Evolutionary conservation across 2,888 invertebrate genomes (phyloP), one percentile per base, ranked within the genome.

Genomic region (Limnephilus rhombicus): DNA sequence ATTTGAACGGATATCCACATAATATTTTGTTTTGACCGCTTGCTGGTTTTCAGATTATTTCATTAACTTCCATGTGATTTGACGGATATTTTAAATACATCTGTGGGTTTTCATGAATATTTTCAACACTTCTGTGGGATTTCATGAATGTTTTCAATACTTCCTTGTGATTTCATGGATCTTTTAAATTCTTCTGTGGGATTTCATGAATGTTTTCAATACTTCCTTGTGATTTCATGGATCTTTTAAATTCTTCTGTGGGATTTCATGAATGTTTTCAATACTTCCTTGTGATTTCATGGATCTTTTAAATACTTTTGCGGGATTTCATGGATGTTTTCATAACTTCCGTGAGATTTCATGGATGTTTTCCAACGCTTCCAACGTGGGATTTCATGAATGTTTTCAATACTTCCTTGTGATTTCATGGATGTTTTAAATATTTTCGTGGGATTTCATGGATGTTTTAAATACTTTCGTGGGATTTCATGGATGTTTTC

Each of bases 1-100:
- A 45, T 29, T 53, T 68, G 37, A 85, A 82, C 49, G 92, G 85
- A 31, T 53, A 34, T 68, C 68, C 34, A 31, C 87, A 68, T 29
- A 87, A 87, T 87, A 68, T 29, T 87, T 29, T 45, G 68, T 24
- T 24, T 68, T 68, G 68, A 68, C 24, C 24, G 24, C 68, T n/a
- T n/a, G 68, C 24, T 68, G 68, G 68, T 68, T n/a, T 68, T 68
- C 24, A 68, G 7, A 68, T 68, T 68, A 4, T 53, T 53, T 53
- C 53, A 53, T 53, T 53, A 13, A 68, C 24, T 53, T 53, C 3
- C 53, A 7, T 68, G 68, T 68, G 7, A 68, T 24, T 68, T 68
- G 7, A 24, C 24, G 68, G 24, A 68, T 68, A 5, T 68, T 68
- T 68, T 68, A 5, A 68, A 68, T 68, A 68, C 68, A 1, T 18